phyloP scores from a whole-genome alignment of 1,140 invertebrate genomes.

The Sitobion miscanthi region DNA sequence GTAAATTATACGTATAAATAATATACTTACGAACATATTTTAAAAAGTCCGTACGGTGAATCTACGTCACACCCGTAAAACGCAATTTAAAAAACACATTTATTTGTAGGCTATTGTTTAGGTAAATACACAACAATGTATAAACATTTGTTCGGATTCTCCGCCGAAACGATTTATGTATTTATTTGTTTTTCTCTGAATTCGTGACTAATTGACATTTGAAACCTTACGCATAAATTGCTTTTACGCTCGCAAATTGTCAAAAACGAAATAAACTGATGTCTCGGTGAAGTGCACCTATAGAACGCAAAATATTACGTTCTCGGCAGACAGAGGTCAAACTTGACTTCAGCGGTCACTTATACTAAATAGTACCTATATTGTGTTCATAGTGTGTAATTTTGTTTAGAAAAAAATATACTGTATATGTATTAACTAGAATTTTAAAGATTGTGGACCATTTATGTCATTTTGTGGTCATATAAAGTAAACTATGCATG shows the following conservation, averaged over 20 bases:
- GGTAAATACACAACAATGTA: too few species aligned
- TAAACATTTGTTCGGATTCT: too few species aligned
- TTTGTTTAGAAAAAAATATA: neutral
- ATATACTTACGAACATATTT: neutral
- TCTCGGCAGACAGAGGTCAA: neutral
- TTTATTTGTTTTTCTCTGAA: too few species aligned
- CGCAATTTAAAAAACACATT: too few species aligned
- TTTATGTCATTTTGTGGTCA: neutral
- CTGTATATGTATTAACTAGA: too few species aligned
- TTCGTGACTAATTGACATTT: too few species aligned
- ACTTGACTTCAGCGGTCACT: neutral
- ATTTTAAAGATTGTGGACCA: too few species aligned
- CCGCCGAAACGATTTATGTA: too few species aligned
- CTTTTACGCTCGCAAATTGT: too few species aligned
- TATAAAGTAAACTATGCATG: neutral
- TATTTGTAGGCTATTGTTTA: too few species aligned
- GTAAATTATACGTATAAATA: neutral
- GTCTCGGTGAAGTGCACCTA: too few species aligned
- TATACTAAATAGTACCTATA: neutral
- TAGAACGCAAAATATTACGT: neutral
- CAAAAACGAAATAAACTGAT: neutral
- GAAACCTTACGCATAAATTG: too few species aligned
- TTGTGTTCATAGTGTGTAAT: neutral
- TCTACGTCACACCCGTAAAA: neutral
- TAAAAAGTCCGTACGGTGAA: neutral